Conservation (phyloP, 2,113 vertebrate species). For the Callorhinus ursinus region DNA sequence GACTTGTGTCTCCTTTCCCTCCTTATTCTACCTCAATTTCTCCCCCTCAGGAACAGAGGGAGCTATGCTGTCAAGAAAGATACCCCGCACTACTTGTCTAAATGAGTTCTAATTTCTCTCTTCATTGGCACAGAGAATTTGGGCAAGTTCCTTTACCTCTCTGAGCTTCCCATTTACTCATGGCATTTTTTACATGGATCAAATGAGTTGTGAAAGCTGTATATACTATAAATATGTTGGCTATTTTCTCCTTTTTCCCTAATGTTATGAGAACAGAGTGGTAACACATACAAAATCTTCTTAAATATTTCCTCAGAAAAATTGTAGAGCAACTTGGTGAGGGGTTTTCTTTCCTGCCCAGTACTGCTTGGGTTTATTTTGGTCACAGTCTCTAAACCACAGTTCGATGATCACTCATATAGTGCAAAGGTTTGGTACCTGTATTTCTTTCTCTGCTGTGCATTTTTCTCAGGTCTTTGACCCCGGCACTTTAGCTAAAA, state of each 20-base stretch:
- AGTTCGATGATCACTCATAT: neutral
- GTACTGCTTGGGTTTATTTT: neutral
- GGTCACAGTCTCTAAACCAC: neutral
- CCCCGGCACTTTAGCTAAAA: constrained; percentile 39
- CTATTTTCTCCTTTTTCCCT: neutral
- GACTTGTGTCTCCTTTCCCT: neutral
- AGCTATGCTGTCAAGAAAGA: neutral
- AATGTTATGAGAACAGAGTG: neutral
- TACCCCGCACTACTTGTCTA: neutral
- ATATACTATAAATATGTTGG: neutral
- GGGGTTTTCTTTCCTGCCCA: neutral
- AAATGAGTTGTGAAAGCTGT: neutral
- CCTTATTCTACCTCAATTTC: neutral
- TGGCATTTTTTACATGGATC: neutral
- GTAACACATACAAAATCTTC: neutral
- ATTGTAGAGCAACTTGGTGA: neutral
- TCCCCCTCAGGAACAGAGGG: neutral
- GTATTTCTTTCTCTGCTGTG: constrained; percentile 39
- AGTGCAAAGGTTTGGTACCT: neutral
- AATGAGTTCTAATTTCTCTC: neutral
- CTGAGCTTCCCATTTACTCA: neutral
- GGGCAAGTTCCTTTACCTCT: neutral
- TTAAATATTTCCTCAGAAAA: neutral
- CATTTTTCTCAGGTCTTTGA: constrained; percentile 57
- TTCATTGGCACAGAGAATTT: neutral